Percentiles rank a stretch among this genome's conserved stretches.
Conservation (phyloP, 1,140 invertebrate species). For the Chironomus striatipennis region DNA sequence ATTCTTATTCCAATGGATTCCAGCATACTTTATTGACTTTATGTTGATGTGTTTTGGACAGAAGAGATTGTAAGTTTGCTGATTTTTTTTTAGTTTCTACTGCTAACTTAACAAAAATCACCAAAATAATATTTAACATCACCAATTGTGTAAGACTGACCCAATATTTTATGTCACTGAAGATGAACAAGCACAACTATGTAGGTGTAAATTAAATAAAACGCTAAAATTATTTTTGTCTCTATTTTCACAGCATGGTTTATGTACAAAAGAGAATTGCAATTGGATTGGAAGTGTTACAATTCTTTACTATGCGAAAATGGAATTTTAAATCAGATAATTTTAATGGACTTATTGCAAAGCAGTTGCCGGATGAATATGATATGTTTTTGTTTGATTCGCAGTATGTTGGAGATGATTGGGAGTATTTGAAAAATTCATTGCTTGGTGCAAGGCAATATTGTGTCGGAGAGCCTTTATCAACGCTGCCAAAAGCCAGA, state of each 20-base stretch:
- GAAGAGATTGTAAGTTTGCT: conserved; percentile 63
- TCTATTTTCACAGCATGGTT: conserved; percentile 59
- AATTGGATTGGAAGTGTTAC: conserved; percentile 64
- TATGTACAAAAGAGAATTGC: conserved; percentile 62
- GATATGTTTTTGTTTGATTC: conserved; percentile 43
- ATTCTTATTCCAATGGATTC: conserved; percentile 75
- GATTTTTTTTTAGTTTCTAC: too few relatives aligned
- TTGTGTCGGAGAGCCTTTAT: conserved; percentile 73
- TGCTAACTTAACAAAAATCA: too few relatives aligned
- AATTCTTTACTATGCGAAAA: conserved; percentile 85
- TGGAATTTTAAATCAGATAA: conserved; percentile 78
- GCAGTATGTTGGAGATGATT: conserved; percentile 39
- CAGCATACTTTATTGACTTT: conserved; percentile 78
- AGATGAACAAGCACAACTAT: too few relatives aligned
- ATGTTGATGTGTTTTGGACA: conserved; percentile 70
- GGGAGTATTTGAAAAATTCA: conserved; percentile 54
- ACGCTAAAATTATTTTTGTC: neutral
- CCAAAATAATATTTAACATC: too few relatives aligned
- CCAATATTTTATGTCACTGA: too few relatives aligned
- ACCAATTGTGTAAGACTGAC: too few relatives aligned
- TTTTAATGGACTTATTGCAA: conserved; percentile 52
- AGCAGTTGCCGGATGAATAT: conserved; percentile 54
- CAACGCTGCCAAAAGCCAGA: conserved; percentile 62
- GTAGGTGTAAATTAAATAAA: too few relatives aligned
- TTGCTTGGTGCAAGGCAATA: conserved; percentile 67